These are phyloP conservation scores for Trissoscelio sp. DNA, from an alignment of 2,888 invertebrate genomes.

Conservation along the genomic window DNA sequence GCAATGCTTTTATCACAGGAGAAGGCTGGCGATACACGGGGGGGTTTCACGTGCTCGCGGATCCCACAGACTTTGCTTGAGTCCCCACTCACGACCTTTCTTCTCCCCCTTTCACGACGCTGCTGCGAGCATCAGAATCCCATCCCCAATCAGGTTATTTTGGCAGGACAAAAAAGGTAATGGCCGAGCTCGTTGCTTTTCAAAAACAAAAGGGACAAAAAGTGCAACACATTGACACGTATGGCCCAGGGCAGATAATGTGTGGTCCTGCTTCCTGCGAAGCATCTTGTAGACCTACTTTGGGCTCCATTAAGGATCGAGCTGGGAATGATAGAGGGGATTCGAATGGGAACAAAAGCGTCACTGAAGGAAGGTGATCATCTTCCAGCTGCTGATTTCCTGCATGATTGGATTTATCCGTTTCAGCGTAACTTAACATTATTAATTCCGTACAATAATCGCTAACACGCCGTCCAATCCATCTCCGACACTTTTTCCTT, in stretches of 20 bases:
- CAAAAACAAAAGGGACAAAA: slow-evolving; percentile 58
- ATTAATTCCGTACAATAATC: slow-evolving; percentile 56
- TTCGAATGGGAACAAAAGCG: slow-evolving; percentile 64
- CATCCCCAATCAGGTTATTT: slow-evolving; percentile 69
- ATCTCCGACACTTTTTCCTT: slow-evolving; percentile 61
- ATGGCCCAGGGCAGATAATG: slow-evolving; percentile 61
- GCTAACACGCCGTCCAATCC: slow-evolving; percentile 47
- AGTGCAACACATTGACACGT: slow-evolving; percentile 31
- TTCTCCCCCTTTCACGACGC: slow-evolving; percentile 70
- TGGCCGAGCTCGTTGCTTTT: slow-evolving; percentile 45
- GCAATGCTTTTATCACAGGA: slow-evolving; percentile 83
- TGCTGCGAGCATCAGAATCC: slow-evolving; percentile 41
- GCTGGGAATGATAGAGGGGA: slow-evolving; percentile 51
- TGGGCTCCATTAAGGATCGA: slow-evolving; percentile 75
- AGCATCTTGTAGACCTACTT: slow-evolving; percentile 78
- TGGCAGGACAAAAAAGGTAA: slow-evolving; percentile 70
- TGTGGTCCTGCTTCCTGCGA: slow-evolving; percentile 67
- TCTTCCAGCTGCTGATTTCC: slow-evolving; percentile 66
- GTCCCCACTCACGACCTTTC: slow-evolving; percentile 69
- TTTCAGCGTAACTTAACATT: slow-evolving; percentile 52
- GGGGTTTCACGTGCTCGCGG: slow-evolving; percentile 74
- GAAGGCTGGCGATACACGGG: slow-evolving; percentile 76
- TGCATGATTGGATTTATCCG: slow-evolving; percentile 66
- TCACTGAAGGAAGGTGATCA: slow-evolving; percentile 59
- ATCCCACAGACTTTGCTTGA: slow-evolving; percentile 72